Conservation (phyloP, 2,113 vertebrate species). For the Elachura formosa region DNA sequence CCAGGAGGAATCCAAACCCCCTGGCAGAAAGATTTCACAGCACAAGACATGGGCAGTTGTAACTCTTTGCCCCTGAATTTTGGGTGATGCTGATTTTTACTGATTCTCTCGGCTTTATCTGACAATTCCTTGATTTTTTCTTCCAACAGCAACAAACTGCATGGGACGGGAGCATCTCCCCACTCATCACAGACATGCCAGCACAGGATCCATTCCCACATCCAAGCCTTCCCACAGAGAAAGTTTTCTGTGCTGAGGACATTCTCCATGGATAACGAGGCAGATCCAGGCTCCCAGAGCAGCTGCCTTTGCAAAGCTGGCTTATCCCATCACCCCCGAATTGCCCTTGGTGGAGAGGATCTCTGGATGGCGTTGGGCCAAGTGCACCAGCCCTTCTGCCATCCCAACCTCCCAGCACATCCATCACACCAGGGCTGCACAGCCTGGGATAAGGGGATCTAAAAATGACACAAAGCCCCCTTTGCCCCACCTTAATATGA, state of each 20-base stretch:
- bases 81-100: background rate
- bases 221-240: background rate
- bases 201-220: background rate
- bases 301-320: constrained; percentile 56
- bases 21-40: background rate
- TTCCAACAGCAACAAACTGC: background rate
- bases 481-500: constrained; percentile 42
- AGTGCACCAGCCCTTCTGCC: background rate
- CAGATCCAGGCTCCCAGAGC: background rate
- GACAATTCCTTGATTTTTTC: background rate
- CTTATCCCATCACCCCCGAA: constrained; percentile 17
- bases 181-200: rapidly evolving
- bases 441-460: constrained; percentile 39
- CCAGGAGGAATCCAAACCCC: background rate
- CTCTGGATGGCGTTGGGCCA: background rate
- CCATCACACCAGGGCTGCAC: background rate
- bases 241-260: constrained; percentile 2
- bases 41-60: background rate
- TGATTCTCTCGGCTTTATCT: background rate
- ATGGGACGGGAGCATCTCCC: background rate
- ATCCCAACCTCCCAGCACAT: background rate
- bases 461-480: constrained; percentile 60
- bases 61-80: background rate
- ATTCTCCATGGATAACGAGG: background rate
- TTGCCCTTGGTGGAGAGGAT: constrained; percentile 2